Evolutionary conservation across 2,797 vertebrate genomes (phyloP), one percentile per base, ranked within the genome.

Genomic region (Tapera naevia): DNA sequence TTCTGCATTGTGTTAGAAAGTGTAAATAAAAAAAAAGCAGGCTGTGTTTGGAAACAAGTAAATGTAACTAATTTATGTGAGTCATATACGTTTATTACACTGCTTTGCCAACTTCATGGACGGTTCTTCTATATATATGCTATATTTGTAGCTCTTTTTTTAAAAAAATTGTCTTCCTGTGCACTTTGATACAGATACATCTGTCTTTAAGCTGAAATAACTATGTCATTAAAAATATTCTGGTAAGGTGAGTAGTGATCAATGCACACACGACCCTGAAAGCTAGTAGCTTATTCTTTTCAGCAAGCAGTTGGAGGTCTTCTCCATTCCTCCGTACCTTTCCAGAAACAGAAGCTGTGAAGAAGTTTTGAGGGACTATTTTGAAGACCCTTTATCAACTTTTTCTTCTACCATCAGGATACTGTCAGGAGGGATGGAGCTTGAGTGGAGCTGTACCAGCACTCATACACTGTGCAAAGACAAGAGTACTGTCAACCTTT

Each of bases 1-100:
- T 15, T 91, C 48, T 70, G 28, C 51, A 65, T 41, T 88, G 32
- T 86, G 78, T 78, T 90, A 71, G 86, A 91, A 88, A 62, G n/a
- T 51, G 10, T 39, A 74, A 89, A 67, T 93, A 64, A 92, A 94
- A 91, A 94, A 91, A 60, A 46, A 80, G 7, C n/a, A 85, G 27
- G 6, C 37, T 83, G 19, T 62, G 37, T 91, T 85, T 79, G 69
- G 46, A 75, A 94, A 62, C 27, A 76, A 82, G 21, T 23, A 86
- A 69, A 62, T 8, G 21, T 28, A 73, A 67, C 27, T 74, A 12
- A 53, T 51, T 80, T 65, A 74, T 24, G 3, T 86, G 83, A 17
- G 7, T 50, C 17, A 80, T 0, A 0, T 50, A 79, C 4, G 19
- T 50, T 58, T 37, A 28, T 56, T 37, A 61, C 41, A 62, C 3